A percentile compares a stretch with the other conserved stretches of the same genome.
These are phyloP conservation scores for Drosophila emarginata DNA, from an alignment of 2,888 invertebrate genomes.

Conservation along the genomic window DNA sequence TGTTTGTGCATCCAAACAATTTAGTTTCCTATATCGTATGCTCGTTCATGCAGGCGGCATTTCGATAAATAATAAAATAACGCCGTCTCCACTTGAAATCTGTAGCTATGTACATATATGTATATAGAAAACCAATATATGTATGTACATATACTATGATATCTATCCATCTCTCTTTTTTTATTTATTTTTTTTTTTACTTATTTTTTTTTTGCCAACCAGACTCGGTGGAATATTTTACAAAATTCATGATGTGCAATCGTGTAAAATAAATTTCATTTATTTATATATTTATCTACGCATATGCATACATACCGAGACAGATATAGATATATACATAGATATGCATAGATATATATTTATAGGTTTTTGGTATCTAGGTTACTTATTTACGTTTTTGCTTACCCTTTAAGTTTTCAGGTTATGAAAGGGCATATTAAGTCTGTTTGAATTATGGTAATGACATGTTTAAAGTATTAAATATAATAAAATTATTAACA, in stretches of 20 bases:
- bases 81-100: slow-evolving; percentile 12
- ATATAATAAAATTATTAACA: no score
- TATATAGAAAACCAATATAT: no score
- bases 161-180: no score
- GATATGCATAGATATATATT: slow-evolving; percentile 9
- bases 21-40: slow-evolving; percentile 42
- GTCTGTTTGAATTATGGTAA: no score
- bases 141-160: no score
- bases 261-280: slow-evolving; percentile 60
- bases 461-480: no score
- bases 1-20: slow-evolving; percentile 30
- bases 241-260: slow-evolving; percentile 57
- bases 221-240: slow-evolving; percentile 16
- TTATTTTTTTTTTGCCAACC: slow-evolving; percentile 5
- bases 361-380: neutral
- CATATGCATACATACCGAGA: slow-evolving; percentile 1
- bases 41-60: slow-evolving; percentile 38
- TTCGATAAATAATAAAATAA: slow-evolving; percentile 62
- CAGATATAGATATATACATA: neutral
- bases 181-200: no score
- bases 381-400: neutral
- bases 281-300: slow-evolving; percentile 43
- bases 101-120: neutral
- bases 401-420: neutral
- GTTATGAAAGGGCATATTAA: neutral